Conservation (phyloP, 1,140 invertebrate genomes). For the Drosophila sp. region DNA sequence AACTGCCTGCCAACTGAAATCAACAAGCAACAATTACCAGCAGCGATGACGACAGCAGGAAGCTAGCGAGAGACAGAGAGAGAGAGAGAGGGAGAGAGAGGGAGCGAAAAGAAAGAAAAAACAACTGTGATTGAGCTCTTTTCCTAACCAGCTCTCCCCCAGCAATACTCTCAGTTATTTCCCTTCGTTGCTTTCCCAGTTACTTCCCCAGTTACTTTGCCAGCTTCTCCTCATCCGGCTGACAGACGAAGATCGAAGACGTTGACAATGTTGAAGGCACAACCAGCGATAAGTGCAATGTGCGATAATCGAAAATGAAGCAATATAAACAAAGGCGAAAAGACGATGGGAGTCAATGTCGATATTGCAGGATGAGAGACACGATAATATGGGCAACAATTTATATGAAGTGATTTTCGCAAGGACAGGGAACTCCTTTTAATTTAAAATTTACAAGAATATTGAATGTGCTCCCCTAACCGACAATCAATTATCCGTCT, state of each 20-base stretch:
- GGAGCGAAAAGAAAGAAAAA: conserved; percentile 22
- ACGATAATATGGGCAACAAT: conserved; percentile 38
- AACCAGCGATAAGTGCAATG: conserved; percentile 72
- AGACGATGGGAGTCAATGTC: conserved; percentile 22
- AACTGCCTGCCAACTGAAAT: conserved; percentile 57
- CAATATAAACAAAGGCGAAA: conserved; percentile 69
- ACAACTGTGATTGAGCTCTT: conserved; percentile 57
- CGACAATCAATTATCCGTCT: background rate
- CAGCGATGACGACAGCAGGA: conserved; percentile 47
- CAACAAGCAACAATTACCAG: conserved; percentile 79
- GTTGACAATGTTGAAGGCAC: conserved; percentile 62
- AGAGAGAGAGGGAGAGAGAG: background rate
- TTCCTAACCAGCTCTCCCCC: conserved; percentile 10
- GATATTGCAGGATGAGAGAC: background rate
- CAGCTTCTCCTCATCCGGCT: conserved; percentile 21
- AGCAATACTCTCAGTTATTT: background rate
- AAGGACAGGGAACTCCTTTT: background rate
- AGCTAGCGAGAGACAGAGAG: too few relatives aligned
- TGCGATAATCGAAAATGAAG: conserved; percentile 77
- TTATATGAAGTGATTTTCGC: conserved; percentile 49
- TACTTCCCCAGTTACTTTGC: background rate
- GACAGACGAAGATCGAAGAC: conserved; percentile 68
- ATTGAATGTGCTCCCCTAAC: background rate
- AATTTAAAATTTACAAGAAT: background rate
- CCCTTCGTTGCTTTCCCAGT: background rate